Evolutionary conservation across 2,113 vertebrate species (phyloP).

Genomic region (Sphaerodactylus townsendi): DNA sequence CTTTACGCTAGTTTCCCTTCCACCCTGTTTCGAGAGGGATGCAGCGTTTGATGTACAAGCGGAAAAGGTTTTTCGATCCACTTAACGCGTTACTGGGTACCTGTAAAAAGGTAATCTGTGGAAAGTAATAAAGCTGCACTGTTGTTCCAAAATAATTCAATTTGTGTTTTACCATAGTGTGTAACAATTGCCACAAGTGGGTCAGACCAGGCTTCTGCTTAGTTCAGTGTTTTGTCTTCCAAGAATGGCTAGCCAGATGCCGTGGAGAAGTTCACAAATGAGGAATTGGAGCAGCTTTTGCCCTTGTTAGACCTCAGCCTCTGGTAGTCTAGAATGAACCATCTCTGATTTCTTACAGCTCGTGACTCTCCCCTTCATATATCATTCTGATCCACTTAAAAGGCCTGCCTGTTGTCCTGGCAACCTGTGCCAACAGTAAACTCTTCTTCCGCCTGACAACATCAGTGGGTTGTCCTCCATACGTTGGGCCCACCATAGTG

Average conservation of each 20-base stretch:
- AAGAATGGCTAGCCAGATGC: neutral
- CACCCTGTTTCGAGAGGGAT: constrained; percentile 23
- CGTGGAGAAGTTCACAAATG: neutral
- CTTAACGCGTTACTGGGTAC: constrained; percentile 11
- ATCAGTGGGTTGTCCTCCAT: too few species aligned
- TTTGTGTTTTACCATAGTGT: neutral
- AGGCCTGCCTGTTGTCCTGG: neutral
- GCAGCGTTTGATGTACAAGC: constrained; percentile 27
- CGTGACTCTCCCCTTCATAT: too few species aligned
- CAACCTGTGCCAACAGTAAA: too few species aligned
- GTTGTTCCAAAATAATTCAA: constrained; percentile 10
- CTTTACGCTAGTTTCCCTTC: constrained; percentile 6
- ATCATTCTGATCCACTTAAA: neutral
- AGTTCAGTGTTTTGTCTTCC: neutral
- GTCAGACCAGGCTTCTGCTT: neutral
- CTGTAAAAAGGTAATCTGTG: constrained; percentile 29
- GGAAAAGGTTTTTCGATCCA: neutral
- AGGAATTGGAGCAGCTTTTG: neutral
- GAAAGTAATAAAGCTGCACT: constrained; percentile 32
- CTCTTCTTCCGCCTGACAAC: too few species aligned
- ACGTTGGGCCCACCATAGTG: neutral
- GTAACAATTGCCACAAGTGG: neutral
- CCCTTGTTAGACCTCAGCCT: neutral
- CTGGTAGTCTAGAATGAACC: neutral
- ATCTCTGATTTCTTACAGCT: neutral